These are phyloP conservation scores for Equus przewalskii DNA, from an alignment of 2,113 vertebrate species.

Conservation along the genomic window DNA sequence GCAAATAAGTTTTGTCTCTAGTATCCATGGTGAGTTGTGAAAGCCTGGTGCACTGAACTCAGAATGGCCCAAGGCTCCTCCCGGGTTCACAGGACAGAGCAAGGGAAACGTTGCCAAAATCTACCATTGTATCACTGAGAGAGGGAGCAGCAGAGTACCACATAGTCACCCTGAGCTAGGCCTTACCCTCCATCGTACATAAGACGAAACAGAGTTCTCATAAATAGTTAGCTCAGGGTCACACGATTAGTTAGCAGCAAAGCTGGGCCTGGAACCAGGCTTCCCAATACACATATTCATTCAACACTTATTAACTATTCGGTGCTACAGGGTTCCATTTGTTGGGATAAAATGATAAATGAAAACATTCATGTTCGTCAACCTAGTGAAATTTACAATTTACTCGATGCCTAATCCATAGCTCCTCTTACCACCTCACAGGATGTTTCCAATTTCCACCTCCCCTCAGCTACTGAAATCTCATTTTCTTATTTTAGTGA, in stretches of 20 bases:
- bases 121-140: too few relatives aligned
- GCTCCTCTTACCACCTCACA: not conserved
- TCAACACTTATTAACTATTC: not conserved
- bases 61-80: not conserved
- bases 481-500: not conserved
- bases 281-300: not conserved
- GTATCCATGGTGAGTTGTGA: not conserved
- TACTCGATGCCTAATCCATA: not conserved
- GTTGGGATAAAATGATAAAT: not conserved
- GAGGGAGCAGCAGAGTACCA: not conserved
- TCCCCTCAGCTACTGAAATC: not conserved
- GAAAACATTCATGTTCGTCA: not conserved
- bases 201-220: not conserved
- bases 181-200: not conserved
- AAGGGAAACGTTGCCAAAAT: accelerated
- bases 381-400: not conserved
- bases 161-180: not conserved
- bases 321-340: not conserved
- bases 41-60: not conserved
- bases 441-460: not conserved
- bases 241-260: not conserved
- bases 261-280: not conserved
- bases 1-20: not conserved
- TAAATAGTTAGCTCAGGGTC: not conserved
- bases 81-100: not conserved